Evolutionary conservation across 2,888 invertebrate genomes (phyloP), one percentile per base, ranked within the genome.

Genomic region (Ceraclea dissimilis): DNA sequence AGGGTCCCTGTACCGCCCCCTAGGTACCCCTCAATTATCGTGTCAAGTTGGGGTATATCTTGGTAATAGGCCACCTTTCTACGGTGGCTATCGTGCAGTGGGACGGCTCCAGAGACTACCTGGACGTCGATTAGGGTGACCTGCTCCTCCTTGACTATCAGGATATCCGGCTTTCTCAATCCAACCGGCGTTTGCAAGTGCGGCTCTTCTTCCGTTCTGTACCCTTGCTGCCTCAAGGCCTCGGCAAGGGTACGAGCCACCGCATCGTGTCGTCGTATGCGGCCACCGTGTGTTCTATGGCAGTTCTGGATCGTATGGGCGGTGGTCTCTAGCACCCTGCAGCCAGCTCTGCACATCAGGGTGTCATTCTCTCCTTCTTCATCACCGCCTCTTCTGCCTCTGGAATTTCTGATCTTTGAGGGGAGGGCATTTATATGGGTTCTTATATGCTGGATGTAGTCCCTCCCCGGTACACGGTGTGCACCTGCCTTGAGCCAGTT

Each of bases 211-310:
- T 59, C 57, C 1, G 68, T 67, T 0, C 18, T 21, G 65, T 67
- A 69, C 1, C 67, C 67, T 10, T 59, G 58, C 6, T 60, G 55
- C 0, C 51, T 11, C 50, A 70, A 58, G 11, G 61, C 64, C 0
- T 58, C 51, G 1, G 63, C 63, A 1, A 69, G 21, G 1, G 54
- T 52, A 8, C 62, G 58, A 26, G 60, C 62, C 2, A 68, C 61
- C 1, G 63, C 67, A 21, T 69, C 61, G 43, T 71, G 70, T 8
- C 70, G 62, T 43, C 62, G 21, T 0, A 70, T 63, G 2, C 67
- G 59, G 4, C 66, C 69, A 26, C 67, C 68, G 59, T 70, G 69
- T 1, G 69, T 70, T 34, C 68, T 49, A 44, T 59, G 60, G 59
- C 69, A 70, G 20, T 53, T 53, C 51, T 71, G 69, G 43, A 69